Evolutionary conservation across 1,140 invertebrate species (phyloP).

Genomic region (Armadillidium nasatum): DNA sequence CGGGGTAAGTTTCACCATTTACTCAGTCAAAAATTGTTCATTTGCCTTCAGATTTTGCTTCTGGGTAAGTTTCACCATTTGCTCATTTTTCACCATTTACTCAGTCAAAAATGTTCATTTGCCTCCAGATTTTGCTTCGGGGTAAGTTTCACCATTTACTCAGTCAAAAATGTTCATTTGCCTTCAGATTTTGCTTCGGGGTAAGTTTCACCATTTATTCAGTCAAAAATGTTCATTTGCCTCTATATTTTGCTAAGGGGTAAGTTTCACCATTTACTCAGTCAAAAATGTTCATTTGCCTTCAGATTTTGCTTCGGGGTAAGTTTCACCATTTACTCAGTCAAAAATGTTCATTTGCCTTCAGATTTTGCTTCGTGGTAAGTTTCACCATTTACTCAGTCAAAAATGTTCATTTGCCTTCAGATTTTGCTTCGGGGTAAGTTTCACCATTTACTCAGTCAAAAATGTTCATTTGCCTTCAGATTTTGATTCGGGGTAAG

Average conservation of each 20-base stretch:
- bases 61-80: conserved; percentile 45
- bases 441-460: conserved; percentile 50
- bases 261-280: conserved; percentile 29
- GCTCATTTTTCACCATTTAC: too few relatives aligned
- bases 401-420: conserved; percentile 58
- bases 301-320: conserved; percentile 57
- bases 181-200: conserved; percentile 59
- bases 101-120: conserved; percentile 59
- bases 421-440: conserved; percentile 56
- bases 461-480: conserved; percentile 60
- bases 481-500: conserved; percentile 54
- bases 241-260: conserved; percentile 58
- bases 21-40: conserved; percentile 58
- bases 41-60: conserved; percentile 59
- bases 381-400: conserved; percentile 50
- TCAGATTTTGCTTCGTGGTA: conserved; percentile 57
- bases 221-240: conserved; percentile 60
- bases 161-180: conserved; percentile 59
- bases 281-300: conserved; percentile 61
- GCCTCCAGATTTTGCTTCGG: conserved; percentile 59
- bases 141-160: conserved; percentile 31
- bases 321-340: conserved; percentile 44
- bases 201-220: conserved; percentile 31
- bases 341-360: conserved; percentile 60
- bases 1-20: conserved; percentile 46